Base-by-base conservation (phyloP, 2,888 invertebrate species). In the Sisyra terminalis region DNA sequence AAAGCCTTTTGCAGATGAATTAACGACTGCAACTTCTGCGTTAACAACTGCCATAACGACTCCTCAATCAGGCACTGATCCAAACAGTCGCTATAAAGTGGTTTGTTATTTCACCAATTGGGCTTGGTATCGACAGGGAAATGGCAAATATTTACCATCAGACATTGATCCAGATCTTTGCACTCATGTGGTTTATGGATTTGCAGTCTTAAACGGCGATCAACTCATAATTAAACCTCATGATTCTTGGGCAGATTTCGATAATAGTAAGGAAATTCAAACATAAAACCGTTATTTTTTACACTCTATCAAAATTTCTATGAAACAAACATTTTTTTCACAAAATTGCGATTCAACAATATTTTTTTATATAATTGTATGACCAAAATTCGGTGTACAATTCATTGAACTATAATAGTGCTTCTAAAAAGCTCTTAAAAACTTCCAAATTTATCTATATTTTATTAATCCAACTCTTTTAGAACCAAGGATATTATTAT, bases 71-170 rank as follows among this genome's bases (percentile, higher is more conserved):
- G 45, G 45, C 7, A 45, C 46, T 9, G 50, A 50, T 43, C 56
- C 57, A 4, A 24, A 24, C 7, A 24, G 24, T 24, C 52, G 54
- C 36, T 87, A 71, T 53, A 89, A 87, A 65, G 78, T 89, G 1
- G 78, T 90, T 3, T 90, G 90, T 54, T 90, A 90, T 56, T 90
- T 88, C 58, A 89, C 89, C 0, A 90, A 90, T 56, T 92, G 90
- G 90, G 87, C 90, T 17, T 90, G 88, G 87, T 90, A 90, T 61
- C 76, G 88, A 49, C 85, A 84, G 52, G 80, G 78, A 1, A 69
- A 74, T 45, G 88, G 86, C 14, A 86, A 85, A 60, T 89, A 73
- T 55, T 60, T 84, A 11, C 89, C 89, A 0, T 77, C 75, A 46
- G 78, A 90, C 54, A 85, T 92, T 38, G 84, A 90, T 55, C 71